Conservation (phyloP, 1,140 invertebrate species). For the Heterodera carotae region DNA sequence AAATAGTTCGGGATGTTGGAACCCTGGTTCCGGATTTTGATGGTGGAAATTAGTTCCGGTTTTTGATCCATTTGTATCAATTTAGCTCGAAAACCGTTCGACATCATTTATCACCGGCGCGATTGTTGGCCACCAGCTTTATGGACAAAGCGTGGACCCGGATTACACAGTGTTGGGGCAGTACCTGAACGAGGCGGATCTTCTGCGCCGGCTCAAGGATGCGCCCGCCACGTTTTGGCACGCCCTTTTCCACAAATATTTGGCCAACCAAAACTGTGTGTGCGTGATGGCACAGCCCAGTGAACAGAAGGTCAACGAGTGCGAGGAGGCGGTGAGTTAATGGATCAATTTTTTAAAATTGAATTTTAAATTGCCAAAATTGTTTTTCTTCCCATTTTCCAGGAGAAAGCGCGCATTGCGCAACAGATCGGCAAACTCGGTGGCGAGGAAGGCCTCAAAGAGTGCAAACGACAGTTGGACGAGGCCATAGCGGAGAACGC, state of each 20-base stretch:
- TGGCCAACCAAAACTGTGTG: conserved; percentile 71
- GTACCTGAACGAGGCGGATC: conserved; percentile 76
- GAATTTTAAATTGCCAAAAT: background rate
- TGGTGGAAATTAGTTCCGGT: background rate
- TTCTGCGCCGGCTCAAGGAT: conserved; percentile 72
- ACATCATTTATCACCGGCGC: conserved; percentile 76
- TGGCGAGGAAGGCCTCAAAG: conserved; percentile 72
- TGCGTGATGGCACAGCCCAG: conserved; percentile 68
- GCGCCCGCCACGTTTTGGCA: conserved; percentile 76
- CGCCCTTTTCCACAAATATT: conserved; percentile 74
- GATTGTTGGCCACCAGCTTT: conserved; percentile 80
- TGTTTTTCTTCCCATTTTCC: no score
- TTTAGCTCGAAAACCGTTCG: conserved; percentile 75
- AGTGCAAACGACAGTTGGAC: conserved; percentile 72
- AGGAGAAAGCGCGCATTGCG: conserved; percentile 70
- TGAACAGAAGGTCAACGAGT: conserved; percentile 67
- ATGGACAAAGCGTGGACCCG: conserved; percentile 69
- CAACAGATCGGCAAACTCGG: conserved; percentile 73
- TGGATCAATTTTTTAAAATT: background rate
- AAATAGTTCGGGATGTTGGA: no score
- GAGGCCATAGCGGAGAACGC: conserved; percentile 78
- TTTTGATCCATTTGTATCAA: conserved; percentile 2
- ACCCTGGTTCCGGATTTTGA: no score
- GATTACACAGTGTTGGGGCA: conserved; percentile 74
- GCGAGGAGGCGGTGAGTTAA: no score